Evolutionary conservation across 30 jellyfish, hydroid and myxozoan genomes (phyloP).

Genomic region (Phacellophora camtschatica): DNA sequence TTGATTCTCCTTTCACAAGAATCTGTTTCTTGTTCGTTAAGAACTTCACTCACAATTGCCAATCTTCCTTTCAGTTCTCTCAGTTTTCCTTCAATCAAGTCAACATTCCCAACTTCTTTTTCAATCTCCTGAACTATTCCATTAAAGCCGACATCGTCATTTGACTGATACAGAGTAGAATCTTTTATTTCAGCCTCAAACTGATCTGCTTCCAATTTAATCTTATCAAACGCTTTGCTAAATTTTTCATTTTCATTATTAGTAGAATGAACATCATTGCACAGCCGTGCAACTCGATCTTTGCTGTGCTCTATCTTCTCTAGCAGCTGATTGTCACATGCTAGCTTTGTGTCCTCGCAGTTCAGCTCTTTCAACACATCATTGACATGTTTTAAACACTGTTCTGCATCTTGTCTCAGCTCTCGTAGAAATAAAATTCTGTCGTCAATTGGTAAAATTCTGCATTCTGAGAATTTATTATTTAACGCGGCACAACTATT

Average conservation of each 20-base stretch:
- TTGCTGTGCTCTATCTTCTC: not conserved
- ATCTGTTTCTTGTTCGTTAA: not conserved
- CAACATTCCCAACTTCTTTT: not conserved
- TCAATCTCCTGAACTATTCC: not conserved
- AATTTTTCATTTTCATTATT: conserved; percentile 19
- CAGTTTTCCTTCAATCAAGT: not conserved
- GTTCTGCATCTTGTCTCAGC: not conserved
- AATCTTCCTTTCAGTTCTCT: not conserved
- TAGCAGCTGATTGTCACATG: not conserved
- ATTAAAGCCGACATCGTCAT: not conserved
- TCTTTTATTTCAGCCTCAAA: not conserved
- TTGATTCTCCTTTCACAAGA: not conserved
- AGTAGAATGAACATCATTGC: conserved; percentile 3
- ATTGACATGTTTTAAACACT: not conserved
- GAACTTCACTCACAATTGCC: not conserved
- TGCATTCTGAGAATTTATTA: not conserved
- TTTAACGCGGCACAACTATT: not conserved
- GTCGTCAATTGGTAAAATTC: not conserved
- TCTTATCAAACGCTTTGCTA: not conserved
- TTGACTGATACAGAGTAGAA: not conserved
- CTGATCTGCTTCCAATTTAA: not conserved
- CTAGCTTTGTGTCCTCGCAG: not conserved
- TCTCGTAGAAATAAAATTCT: not conserved
- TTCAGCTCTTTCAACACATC: not conserved
- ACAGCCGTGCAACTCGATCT: not conserved